Base-by-base conservation (phyloP, 2,888 invertebrate species). In the Metallyticus violacea region DNA sequence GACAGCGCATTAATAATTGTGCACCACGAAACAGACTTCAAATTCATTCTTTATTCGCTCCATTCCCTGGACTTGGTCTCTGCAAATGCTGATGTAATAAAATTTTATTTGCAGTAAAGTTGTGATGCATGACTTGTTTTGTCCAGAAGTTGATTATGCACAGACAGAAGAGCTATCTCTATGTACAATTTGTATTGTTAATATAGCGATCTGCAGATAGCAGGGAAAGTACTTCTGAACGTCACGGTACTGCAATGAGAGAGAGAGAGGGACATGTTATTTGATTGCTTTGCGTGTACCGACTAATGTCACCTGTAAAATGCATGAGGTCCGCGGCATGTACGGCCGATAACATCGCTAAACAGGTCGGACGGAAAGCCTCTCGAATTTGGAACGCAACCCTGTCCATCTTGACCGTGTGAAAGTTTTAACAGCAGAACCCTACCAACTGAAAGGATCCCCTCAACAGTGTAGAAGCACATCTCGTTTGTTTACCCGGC, bases 281-380 rank as follows among this genome's bases (percentile, higher is more conserved):
- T 28, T 76, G 82, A 76, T 82, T 82, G 82, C 82, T 15, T 82
- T 82, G 82, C 82, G 82, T 82, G 82, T 82, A n/a, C 15, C 62
- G 40, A 27, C 76, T 82, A 82, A 82, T 82, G 82, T 82, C 82
- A 82, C 82, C 25, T 82, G 82, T 26, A 76, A 76, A 82, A 76
- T 82, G 82, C 82, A 82, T 82, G 40, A 40, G 40, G 40, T 62
- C 40, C 40, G 40, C 22, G 40, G 40, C 40, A 62, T 62, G 40
- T 62, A 15, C 22, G 40, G 9, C 40, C 40, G 40, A 62, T 62
- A 62, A 62, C 40, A 62, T 62, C 40, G 40, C 40, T 62, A 62
- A 62, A 62, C 40, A 62, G 40, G 15, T 22, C 40, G 40, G 40
- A 15, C 40, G 9, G 15, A 22, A 62, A 62, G 22, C 40, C 40